Base-by-base conservation (phyloP, 2,888 invertebrate species). In the Scotopteryx bipunctaria region DNA sequence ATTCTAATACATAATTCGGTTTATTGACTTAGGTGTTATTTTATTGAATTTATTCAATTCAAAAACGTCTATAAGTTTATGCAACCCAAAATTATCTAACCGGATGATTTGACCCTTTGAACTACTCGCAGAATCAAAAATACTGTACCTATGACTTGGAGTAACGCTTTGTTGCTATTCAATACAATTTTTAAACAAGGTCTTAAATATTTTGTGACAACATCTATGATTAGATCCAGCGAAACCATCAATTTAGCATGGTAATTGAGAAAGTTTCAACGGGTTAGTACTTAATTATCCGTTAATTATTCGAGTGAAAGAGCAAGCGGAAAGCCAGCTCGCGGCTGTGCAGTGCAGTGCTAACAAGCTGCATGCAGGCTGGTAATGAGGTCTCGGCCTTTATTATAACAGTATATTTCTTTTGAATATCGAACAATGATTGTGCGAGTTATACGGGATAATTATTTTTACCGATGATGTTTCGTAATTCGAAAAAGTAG, bases 231-330 rank as follows among this genome's bases (percentile, higher is more conserved):
- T 14, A 9, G 27, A 50, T 37, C 13, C 19, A 13, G 27, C 5
- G 25, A 25, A 33, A 37, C 21, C 45, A 17, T 17, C 35, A 23
- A 3, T 38, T 37, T 19, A 6, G 19, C 13, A 25, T 31, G n/a
- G 40, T 27, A 36, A 47, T 50, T 46, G 32, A 40, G 15, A 21
- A 35, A 40, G 45, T 40, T 44, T 32, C 31, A 27, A 46, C 19
- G 40, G 19, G 37, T 27, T 21, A 50, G 32, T 17, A 46, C 54
- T 55, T 77, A 76, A 76, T 79, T 75, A 76, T 78, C 75, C 76
- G 72, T 72, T 69, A 58, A 65, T 54, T 44, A 31, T 37, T 54
- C 1, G 36, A 29, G 38, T 48, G 40, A 49, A 54, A 48, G 44
- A 54, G 44, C 38, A 35, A 27, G 29, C 33, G 42, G 36, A 37